These are phyloP conservation scores for Florisuga fusca DNA, from an alignment of 2,797 vertebrate species.

Conservation along the genomic window DNA sequence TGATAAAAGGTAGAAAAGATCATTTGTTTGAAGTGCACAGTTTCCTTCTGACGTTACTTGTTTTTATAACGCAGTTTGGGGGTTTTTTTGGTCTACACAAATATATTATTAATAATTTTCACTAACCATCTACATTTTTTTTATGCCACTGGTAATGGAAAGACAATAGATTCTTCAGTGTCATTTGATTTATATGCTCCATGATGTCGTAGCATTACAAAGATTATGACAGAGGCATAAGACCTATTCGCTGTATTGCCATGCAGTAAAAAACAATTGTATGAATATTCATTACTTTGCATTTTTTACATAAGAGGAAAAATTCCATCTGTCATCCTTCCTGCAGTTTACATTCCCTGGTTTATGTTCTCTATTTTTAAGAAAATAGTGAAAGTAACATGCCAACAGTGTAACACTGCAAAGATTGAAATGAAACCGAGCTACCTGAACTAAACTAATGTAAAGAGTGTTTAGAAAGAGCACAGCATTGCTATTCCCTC, in stretches of 20 bases:
- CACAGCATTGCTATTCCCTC: conserved; percentile 11
- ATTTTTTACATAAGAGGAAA: conserved; percentile 28
- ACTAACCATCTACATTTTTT: neutral
- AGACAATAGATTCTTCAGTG: neutral
- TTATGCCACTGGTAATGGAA: neutral
- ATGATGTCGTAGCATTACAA: neutral
- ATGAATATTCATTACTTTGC: conserved; percentile 33
- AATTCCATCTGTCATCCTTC: conserved; percentile 4
- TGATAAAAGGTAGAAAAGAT: neutral
- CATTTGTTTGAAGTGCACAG: neutral
- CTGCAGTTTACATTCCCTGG: neutral
- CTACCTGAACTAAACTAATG: conserved; percentile 28
- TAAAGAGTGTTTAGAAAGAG: conserved; percentile 49
- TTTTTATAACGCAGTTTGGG: neutral
- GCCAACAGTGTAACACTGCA: conserved; percentile 45
- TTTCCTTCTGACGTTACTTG: neutral
- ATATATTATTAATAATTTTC: neutral
- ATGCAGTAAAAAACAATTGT: neutral
- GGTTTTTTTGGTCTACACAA: neutral
- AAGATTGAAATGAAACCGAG: conserved; percentile 16
- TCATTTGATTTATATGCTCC: neutral
- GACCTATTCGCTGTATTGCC: neutral
- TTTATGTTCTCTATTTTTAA: conserved; percentile 45
- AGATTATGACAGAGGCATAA: neutral
- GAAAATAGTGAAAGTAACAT: neutral